Conservation (phyloP, 2,113 vertebrate species). For the Plestiodon gilberti region DNA sequence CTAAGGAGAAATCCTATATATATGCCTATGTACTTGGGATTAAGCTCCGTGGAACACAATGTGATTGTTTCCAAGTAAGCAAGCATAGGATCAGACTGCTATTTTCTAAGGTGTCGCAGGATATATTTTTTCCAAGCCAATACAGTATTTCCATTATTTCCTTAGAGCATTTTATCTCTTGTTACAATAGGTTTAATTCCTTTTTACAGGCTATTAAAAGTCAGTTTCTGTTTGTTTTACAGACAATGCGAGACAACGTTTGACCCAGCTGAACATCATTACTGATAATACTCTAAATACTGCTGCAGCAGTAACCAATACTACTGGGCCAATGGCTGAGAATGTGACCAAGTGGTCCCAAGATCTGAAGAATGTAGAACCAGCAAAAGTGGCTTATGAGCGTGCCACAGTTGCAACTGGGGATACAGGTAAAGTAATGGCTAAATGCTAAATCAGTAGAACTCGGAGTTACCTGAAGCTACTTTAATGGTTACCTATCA, state of each 20-base stretch:
- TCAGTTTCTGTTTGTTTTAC: conserved; percentile 21
- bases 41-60: no score
- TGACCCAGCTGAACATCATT: conserved; percentile 80
- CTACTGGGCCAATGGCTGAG: conserved; percentile 79
- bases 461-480: not conserved
- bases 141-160: no score
- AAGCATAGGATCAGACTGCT: no score
- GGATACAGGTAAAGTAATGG: conserved; percentile 82
- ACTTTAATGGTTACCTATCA: rapidly evolving
- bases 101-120: no score
- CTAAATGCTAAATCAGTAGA: not conserved
- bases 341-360: conserved; percentile 84
- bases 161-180: not conserved
- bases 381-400: conserved; percentile 82
- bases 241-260: conserved; percentile 80
- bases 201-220: not conserved
- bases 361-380: conserved; percentile 85
- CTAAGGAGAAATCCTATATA: not conserved
- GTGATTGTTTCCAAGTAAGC: no score
- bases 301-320: conserved; percentile 77
- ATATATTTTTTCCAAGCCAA: no score
- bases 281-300: conserved; percentile 79
- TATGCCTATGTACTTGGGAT: no score
- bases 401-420: conserved; percentile 84
- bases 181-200: not conserved